Base-by-base conservation (phyloP, 2,797 vertebrate species). In the Pseudochirops cupreus region DNA sequence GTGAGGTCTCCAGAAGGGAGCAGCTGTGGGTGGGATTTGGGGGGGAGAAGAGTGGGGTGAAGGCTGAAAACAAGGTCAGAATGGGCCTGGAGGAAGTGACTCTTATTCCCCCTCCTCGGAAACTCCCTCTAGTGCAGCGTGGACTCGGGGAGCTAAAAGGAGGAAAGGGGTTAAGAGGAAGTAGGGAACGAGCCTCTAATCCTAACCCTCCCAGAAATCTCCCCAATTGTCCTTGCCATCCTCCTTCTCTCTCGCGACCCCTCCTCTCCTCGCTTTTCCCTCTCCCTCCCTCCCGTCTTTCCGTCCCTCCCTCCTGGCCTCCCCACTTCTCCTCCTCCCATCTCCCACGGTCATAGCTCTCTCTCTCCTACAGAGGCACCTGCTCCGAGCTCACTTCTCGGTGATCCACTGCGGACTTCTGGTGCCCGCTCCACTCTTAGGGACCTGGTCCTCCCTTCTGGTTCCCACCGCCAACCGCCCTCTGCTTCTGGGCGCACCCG, bases 341-440 rank as follows among this genome's bases (percentile, higher is more conserved):
- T 90, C 89, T 90, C 89, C 89, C 89, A 52, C 50, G 26, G 46
- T 55, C 90, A 91, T 53, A 39, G 39, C 39, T 87, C 96, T 92
- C 97, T 95, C 94, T 89, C 97, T 89, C 93, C 59, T 92, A 95
- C 96, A 91, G 97, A 91, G 97, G 96, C 97, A 97, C 97, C 97
- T 96, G 98, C 97, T 95, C 96, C 56, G 96, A 95, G 94, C 97
- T 95, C 97, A 96, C 97, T 96, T 96, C 95, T 82, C n/a, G n/a
- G 92, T 57, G 94, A 52, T 92, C 56, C 95, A 96, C 97, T 96
- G 97, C 97, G 92, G 98, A 74, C 96, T 95, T 94, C 58, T 33
- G 46, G 96, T 14, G 89, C 95, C 92, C 91, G 96, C 95, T 90
- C 91, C 16, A 55, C 56, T 95, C 90, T 95, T 13, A 56, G 95